Percentiles rank a stretch among this genome's conserved stretches.
These are phyloP conservation scores for Pelochelys cantorii DNA, from an alignment of 2,797 vertebrate genomes.

Conservation along the genomic window DNA sequence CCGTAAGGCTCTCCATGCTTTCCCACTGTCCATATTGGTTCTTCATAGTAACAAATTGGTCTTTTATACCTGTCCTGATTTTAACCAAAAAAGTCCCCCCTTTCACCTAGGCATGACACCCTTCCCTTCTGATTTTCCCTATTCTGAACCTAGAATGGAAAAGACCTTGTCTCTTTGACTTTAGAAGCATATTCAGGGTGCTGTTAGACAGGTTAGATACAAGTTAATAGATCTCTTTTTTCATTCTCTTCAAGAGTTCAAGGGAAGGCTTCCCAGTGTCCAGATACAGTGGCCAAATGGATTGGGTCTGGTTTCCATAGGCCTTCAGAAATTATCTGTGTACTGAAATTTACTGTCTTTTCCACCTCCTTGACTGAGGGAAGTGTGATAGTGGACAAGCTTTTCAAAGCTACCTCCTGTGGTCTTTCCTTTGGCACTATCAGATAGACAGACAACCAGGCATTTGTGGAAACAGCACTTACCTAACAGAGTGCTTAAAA, in stretches of 20 bases:
- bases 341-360: neutral
- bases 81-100: neutral
- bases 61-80: neutral
- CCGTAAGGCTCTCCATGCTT: neutral
- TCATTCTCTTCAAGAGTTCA: neutral
- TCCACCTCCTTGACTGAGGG: neutral
- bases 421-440: neutral
- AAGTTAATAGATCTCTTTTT: neutral
- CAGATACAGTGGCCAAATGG: neutral
- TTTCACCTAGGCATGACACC: neutral
- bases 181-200: neutral
- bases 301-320: neutral
- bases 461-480: neutral
- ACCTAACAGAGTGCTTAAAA: neutral
- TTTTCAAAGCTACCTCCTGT: neutral
- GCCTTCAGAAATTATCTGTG: neutral
- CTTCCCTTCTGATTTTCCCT: neutral
- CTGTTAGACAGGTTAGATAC: neutral
- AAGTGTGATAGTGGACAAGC: neutral
- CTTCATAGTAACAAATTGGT: neutral
- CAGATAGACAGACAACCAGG: neutral
- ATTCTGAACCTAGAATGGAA: neutral
- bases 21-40: rapidly evolving
- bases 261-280: neutral
- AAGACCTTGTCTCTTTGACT: neutral